Percentiles rank a stretch among this genome's conserved stretches.
Conservation (phyloP, 2,113 vertebrate genomes). For the Synodontis membranacea region DNA sequence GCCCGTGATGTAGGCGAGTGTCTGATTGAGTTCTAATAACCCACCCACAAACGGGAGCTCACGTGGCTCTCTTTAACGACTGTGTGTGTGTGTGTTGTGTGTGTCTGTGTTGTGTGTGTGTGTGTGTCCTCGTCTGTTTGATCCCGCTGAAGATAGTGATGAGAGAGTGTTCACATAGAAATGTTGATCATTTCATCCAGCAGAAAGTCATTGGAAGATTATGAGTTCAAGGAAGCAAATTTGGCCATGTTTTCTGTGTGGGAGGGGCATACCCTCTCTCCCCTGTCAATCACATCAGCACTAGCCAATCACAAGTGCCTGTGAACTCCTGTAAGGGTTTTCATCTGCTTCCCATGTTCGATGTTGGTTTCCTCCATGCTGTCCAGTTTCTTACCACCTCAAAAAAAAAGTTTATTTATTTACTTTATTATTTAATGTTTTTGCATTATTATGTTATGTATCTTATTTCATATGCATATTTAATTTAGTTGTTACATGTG, state of each 20-base stretch:
- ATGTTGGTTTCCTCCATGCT: background rate
- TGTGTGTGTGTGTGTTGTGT: conserved; percentile 19
- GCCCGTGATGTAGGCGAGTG: conserved; percentile 30
- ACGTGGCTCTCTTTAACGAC: conserved; percentile 37
- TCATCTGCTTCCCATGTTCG: background rate
- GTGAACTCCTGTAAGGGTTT: background rate
- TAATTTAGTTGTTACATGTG: too few species aligned
- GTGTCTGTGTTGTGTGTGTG: background rate
- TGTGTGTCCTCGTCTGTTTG: conserved; percentile 42
- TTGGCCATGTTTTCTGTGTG: background rate
- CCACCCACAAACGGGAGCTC: conserved; percentile 43
- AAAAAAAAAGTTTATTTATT: background rate
- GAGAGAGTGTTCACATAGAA: conserved; percentile 27
- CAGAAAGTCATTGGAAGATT: background rate
- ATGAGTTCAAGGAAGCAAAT: background rate
- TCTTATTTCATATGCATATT: background rate
- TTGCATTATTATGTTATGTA: background rate
- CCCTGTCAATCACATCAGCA: background rate
- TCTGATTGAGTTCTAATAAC: conserved; percentile 45
- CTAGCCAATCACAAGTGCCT: background rate
- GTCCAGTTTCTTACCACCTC: background rate
- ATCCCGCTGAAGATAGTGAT: conserved; percentile 37
- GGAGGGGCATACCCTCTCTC: background rate
- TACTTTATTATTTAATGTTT: background rate
- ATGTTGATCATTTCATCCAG: conserved; percentile 12